Conservation (phyloP, 2,113 vertebrate genomes). For the Galeopterus variegatus region DNA sequence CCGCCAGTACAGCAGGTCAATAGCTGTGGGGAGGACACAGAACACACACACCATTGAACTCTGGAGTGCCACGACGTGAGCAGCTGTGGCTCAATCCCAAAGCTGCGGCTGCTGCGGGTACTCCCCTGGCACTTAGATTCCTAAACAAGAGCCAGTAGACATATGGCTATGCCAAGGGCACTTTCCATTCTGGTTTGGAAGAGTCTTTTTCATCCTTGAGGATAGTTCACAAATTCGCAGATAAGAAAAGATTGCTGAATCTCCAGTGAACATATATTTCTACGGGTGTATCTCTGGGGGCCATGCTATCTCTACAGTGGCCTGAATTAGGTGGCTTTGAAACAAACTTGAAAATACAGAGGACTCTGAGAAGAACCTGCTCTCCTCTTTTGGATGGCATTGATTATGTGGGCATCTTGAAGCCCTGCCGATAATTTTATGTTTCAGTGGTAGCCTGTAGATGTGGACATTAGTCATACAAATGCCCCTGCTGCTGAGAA, state of each 20-base stretch:
- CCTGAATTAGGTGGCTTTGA: not conserved
- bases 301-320: not conserved
- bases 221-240: not conserved
- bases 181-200: not conserved
- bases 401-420: not conserved
- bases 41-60: not conserved
- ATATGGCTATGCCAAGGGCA: not conserved
- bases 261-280: not conserved
- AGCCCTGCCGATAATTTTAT: not conserved
- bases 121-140: not conserved
- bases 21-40: slow-evolving; percentile 89
- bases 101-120: rapidly evolving
- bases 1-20: slow-evolving; percentile 98
- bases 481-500: not conserved
- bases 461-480: rapidly evolving
- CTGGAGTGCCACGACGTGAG: rapidly evolving
- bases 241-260: not conserved
- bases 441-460: not conserved
- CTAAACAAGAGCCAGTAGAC: not conserved
- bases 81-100: rapidly evolving
- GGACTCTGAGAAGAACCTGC: not conserved
- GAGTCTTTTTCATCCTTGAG: not conserved
- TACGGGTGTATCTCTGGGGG: not conserved
- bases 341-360: not conserved
- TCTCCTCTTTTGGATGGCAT: not conserved